Conservation (phyloP, 2,888 invertebrate species). For the Dione juno region DNA sequence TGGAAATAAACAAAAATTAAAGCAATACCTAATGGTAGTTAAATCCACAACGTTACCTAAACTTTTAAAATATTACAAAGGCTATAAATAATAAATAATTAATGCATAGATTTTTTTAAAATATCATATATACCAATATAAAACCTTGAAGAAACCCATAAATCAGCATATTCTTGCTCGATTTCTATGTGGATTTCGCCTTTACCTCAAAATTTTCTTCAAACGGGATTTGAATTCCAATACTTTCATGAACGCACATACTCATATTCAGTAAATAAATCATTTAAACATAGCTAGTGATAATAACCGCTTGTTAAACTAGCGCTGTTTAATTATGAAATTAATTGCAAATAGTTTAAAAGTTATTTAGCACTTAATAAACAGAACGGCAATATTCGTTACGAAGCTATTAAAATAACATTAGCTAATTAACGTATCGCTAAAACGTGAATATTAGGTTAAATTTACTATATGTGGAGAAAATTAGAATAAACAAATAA, state of each 20-base stretch:
- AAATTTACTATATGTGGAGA: neutral
- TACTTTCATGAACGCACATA: neutral
- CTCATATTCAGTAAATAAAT: neutral
- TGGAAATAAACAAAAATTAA: too few species aligned
- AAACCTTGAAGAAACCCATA: neutral
- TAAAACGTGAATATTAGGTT: neutral
- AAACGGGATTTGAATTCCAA: neutral
- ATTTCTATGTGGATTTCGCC: neutral
- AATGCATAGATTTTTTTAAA: too few species aligned
- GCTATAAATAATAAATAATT: too few species aligned
- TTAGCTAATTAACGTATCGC: conserved; percentile 4
- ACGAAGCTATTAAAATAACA: conserved; percentile 15
- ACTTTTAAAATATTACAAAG: too few species aligned
- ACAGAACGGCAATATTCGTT: conserved; percentile 4
- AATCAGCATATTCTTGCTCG: neutral
- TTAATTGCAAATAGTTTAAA: conserved; percentile 13
- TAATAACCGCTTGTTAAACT: neutral
- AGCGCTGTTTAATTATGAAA: neutral
- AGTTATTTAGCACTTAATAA: conserved; percentile 1
- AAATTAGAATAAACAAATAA: conserved; percentile 1
- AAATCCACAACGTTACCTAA: too few species aligned
- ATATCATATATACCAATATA: too few species aligned
- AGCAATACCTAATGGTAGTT: too few species aligned
- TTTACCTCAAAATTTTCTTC: neutral
- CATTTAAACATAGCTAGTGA: neutral